Conservation (phyloP, 2,797 vertebrate genomes). For the Sebastes minor region DNA sequence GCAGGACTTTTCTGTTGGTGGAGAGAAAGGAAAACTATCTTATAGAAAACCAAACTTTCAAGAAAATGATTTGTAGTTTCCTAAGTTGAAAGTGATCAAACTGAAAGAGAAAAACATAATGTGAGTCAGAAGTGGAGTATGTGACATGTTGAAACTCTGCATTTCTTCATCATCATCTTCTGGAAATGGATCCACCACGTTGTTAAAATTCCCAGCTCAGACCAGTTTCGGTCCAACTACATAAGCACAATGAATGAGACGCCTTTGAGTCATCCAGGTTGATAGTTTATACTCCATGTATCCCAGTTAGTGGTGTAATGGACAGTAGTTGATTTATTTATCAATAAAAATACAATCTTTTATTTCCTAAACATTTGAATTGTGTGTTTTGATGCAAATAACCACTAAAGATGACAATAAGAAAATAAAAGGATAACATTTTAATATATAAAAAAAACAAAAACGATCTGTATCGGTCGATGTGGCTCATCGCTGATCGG, state of each 20-base stretch:
- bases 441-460: too few species aligned
- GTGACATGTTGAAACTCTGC: background rate
- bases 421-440: too few species aligned
- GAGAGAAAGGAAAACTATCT: background rate
- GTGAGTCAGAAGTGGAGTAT: background rate
- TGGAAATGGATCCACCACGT: background rate
- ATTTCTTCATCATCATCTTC: background rate
- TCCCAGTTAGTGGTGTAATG: background rate
- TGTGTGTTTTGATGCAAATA: too few species aligned
- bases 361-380: too few species aligned
- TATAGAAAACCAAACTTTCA: background rate
- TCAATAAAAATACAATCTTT: too few species aligned
- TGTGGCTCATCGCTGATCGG: too few species aligned
- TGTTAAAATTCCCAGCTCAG: background rate
- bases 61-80: background rate
- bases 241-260: background rate
- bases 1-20: slow-evolving; percentile 91
- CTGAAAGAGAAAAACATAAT: background rate
- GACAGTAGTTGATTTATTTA: too few species aligned
- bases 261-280: background rate
- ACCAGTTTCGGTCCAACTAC: background rate
- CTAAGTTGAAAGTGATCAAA: background rate
- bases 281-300: background rate
- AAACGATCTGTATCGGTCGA: too few species aligned
- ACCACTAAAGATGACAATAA: too few species aligned